phyloP scores from a whole-genome alignment of 2,888 invertebrate genomes.

The Philonicus albiceps region DNA sequence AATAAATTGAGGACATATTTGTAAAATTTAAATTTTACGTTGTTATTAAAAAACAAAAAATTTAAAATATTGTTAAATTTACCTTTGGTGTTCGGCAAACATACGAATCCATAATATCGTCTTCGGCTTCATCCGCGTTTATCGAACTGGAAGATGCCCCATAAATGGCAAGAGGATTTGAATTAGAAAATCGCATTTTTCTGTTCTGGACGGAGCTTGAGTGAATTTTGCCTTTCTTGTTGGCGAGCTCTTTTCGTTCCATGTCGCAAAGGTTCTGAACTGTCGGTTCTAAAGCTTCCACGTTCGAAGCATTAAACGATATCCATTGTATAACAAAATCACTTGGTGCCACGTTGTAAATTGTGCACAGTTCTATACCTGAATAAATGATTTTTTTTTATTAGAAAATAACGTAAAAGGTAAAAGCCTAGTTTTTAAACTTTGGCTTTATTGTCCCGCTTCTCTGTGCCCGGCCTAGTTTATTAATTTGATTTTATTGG shows the following conservation, averaged over 20 bases:
- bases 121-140: constrained; percentile 50
- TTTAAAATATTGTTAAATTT: constrained; percentile 49
- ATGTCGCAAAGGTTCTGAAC: constrained; percentile 69
- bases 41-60: not conserved
- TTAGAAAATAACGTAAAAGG: not conserved
- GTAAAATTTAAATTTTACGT: not conserved
- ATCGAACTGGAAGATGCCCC: not conserved
- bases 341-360: constrained; percentile 72
- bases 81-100: constrained; percentile 57
- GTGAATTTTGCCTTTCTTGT: constrained; percentile 62
- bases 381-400: constrained; percentile 45
- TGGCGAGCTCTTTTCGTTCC: constrained; percentile 70
- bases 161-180: constrained; percentile 13
- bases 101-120: constrained; percentile 54
- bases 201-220: constrained; percentile 47
- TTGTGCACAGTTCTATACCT: constrained; percentile 72
- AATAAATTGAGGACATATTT: not conserved
- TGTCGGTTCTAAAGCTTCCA: constrained; percentile 70
- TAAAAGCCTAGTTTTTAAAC: not conserved
- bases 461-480: no score
- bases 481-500: no score
- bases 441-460: no score
- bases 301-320: constrained; percentile 75
- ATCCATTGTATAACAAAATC: constrained; percentile 81
- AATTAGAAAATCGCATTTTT: not conserved